Conservation (phyloP, 2,888 invertebrate genomes). For the Mythimna ferrago region DNA sequence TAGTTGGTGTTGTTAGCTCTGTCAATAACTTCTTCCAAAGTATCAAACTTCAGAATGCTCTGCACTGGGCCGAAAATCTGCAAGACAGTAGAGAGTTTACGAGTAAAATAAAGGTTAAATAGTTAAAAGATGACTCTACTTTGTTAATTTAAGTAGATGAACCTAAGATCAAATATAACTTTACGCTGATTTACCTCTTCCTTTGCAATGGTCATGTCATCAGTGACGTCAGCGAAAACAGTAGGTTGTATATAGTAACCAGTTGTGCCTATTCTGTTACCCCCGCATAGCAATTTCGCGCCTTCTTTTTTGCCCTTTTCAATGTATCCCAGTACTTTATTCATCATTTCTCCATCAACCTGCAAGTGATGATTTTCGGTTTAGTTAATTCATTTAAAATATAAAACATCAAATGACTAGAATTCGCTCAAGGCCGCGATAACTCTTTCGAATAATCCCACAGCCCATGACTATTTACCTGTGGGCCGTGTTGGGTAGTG, state of each 20-base stretch:
- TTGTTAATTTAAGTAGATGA: neutral
- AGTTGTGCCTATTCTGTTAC: conserved; percentile 90
- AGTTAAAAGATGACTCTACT: neutral
- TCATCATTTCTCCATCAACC: conserved; percentile 93
- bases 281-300: conserved; percentile 94
- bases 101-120: neutral
- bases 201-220: conserved; percentile 94
- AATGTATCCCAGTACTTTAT: conserved; percentile 94
- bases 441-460: too few species aligned
- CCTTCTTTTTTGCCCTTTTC: conserved; percentile 95
- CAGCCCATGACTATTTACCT: conserved; percentile 77
- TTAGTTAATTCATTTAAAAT: neutral
- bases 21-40: conserved; percentile 94
- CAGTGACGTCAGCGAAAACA: conserved; percentile 93
- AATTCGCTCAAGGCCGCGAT: too few species aligned
- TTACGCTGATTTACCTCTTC: conserved; percentile 91
- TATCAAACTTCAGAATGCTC: conserved; percentile 95
- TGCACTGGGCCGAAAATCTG: conserved; percentile 98
- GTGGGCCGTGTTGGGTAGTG: conserved; percentile 92
- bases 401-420: too few species aligned
- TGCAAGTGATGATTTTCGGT: conserved; percentile 68
- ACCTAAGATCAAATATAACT: too few species aligned
- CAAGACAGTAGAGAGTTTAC: neutral
- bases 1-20: conserved; percentile 95
- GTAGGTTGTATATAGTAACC: conserved; percentile 95